Evolutionary conservation across 2,888 invertebrate species (phyloP).

Genomic region (Pelosia muscerda): DNA sequence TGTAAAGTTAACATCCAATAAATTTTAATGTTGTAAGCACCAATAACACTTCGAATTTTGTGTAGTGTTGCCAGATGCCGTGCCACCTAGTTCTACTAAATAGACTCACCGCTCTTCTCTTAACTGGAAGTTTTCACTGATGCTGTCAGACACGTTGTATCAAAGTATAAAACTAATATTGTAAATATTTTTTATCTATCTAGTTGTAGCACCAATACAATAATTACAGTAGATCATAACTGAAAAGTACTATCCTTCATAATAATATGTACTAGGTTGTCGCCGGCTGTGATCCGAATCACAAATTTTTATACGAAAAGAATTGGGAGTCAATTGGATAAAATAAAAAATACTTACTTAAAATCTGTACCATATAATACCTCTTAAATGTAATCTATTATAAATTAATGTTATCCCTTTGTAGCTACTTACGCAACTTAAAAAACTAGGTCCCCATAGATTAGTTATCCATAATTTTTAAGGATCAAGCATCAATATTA

Average conservation of each 20-base stretch:
- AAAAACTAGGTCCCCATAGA: not conserved
- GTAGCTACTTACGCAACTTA: not conserved
- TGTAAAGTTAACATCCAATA: no score
- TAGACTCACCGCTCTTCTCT: no score
- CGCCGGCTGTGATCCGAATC: constrained; percentile 64
- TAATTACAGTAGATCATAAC: not conserved
- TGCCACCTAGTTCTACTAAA: no score
- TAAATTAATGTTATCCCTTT: not conserved
- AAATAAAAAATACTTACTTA: constrained; percentile 17
- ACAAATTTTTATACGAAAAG: constrained; percentile 50
- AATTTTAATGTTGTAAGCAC: no score
- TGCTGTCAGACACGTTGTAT: not conserved
- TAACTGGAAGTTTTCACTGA: not conserved
- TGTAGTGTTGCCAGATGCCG: no score
- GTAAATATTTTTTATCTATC: not conserved
- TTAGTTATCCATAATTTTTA: no score
- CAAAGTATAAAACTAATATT: not conserved
- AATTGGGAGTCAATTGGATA: constrained; percentile 36
- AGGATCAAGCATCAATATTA: no score
- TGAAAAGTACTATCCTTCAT: not conserved
- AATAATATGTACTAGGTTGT: constrained; percentile 34
- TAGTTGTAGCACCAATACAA: constrained; percentile 10
- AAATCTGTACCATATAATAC: constrained; percentile 2
- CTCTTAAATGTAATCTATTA: constrained; percentile 3
- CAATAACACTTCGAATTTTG: no score